These are phyloP conservation scores for Nezara viridula DNA, from an alignment of 2,888 invertebrate genomes.

Conservation along the genomic window DNA sequence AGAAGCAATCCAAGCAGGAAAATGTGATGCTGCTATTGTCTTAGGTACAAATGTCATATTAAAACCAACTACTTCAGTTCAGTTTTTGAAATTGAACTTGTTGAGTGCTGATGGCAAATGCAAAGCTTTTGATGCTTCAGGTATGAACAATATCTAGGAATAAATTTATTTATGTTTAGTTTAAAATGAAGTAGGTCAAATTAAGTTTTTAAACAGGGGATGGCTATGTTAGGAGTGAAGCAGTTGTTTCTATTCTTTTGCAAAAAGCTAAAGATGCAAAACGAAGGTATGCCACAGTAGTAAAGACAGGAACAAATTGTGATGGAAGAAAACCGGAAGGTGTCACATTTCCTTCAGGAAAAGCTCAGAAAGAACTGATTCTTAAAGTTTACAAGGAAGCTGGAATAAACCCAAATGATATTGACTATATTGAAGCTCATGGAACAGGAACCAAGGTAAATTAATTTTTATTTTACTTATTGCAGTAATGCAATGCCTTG, in stretches of 20 bases:
- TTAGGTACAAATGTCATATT: conserved; percentile 91
- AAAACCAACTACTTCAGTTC: conserved; percentile 92
- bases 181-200: background rate
- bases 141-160: conserved; percentile 67
- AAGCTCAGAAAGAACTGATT: conserved; percentile 85
- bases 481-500: background rate
- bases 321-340: conserved; percentile 95
- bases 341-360: conserved; percentile 87
- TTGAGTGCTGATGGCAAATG: conserved; percentile 89
- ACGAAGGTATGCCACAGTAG: conserved; percentile 87
- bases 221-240: conserved; percentile 94
- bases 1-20: conserved; percentile 84
- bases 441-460: conserved; percentile 95
- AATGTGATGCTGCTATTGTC: conserved; percentile 95
- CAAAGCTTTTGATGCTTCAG: conserved; percentile 94
- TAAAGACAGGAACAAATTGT: conserved; percentile 91
- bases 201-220: conserved; percentile 72
- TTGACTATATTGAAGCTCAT: conserved; percentile 96
- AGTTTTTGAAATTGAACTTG: conserved; percentile 95
- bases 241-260: conserved; percentile 83
- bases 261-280: conserved; percentile 84
- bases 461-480: background rate
- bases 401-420: conserved; percentile 84
- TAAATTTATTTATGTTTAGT: background rate
- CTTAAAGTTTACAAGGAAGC: conserved; percentile 89